Evolutionary conservation across 2,113 vertebrate species (phyloP), one percentile per base, ranked within the genome.

Genomic region (Turnix velox): DNA sequence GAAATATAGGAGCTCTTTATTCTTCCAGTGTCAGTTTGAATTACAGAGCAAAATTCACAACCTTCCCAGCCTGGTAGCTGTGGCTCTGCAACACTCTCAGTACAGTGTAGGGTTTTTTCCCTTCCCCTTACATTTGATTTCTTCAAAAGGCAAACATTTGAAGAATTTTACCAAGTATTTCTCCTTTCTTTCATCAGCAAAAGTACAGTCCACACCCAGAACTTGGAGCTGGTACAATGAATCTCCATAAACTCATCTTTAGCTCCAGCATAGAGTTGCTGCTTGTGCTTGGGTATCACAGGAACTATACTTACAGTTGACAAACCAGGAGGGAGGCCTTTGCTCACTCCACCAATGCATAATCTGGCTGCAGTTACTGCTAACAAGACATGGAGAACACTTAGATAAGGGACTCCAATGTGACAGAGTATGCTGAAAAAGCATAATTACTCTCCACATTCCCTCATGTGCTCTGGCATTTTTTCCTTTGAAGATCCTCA

Each of bases 101-200:
- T 0, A 0, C 46, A 84, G 31, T 5, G 6, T 28, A 61, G 33
- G 55, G 5, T 1, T 7, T n/a, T 77, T 46, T 43, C 88, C 7
- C 27, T 85, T 52, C 12, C 25, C 22, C 15, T 61, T 45, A 52
- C 12, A 12, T 58, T 66, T 78, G 27, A 14, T 40, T 93, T 80
- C 58, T 90, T 80, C 58, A 80, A 88, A 68, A 72, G 22, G 13
- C 54, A 59, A 79, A 61, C 12, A 14, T 68, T 43, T 35, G 43
- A 80, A 57, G 42, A 79, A 62, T 49, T 76, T 88, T 77, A 23
- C 62, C 25, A 84, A 92, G 17, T 88, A 86, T 74, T 83, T 83
- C 31, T 69, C 23, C 61, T 2, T 71, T 62, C 40, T 73, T 31
- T 58, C 87, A 48, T 25, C 28, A 73, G 18, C 24, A 90, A 37